Base-by-base conservation (phyloP, 2,797 vertebrate genomes). In the Schizopygopsis malacanthus region DNA sequence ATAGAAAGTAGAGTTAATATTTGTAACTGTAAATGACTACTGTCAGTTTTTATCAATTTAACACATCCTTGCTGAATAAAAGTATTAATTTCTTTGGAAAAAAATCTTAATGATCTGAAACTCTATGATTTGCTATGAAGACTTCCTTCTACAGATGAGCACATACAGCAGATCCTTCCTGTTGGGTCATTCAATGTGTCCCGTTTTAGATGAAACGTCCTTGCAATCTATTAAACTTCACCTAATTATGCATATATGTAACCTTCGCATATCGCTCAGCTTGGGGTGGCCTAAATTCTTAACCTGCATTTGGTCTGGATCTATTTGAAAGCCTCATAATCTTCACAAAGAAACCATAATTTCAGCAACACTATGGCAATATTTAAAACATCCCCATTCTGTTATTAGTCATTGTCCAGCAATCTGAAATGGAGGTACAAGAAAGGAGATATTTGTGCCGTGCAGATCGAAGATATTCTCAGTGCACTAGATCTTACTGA, bases 161-260 rank as follows among this genome's bases (percentile, higher is more conserved):
- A 83, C 13, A 18, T 28, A 39, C 39, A 70, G 25, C 12, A 65
- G 0, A 72, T 72, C 22, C 2, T 28, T 71, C 16, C 50, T 59
- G 16, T 50, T 52, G 43, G 33, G 43, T 61, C 20, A 10, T 59
- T 73, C 28, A 72, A 47, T 37, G 8, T 33, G 18, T 78, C 11
- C 22, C 2, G 1, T 54, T 78, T 84, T 84, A 78, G 37, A 43
- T 67, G 4, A 78, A 76, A 82, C 25, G 41, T 61, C 63, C 22
- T 70, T 10, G 28, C 20, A 10, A 80, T 79, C 78, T 61, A 52
- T 75, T 73, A 70, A 86, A 86, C 50, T 82, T 82, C 39, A 70
- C 71, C 45, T 54, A 77, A 70, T 81, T 70, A 63, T 56, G 33
- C 28, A 67, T 22, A 28, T 45, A 81, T 67, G 63, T 59, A 45